Conservation (phyloP, 1,140 invertebrate genomes). For the Brachionus rubens region DNA sequence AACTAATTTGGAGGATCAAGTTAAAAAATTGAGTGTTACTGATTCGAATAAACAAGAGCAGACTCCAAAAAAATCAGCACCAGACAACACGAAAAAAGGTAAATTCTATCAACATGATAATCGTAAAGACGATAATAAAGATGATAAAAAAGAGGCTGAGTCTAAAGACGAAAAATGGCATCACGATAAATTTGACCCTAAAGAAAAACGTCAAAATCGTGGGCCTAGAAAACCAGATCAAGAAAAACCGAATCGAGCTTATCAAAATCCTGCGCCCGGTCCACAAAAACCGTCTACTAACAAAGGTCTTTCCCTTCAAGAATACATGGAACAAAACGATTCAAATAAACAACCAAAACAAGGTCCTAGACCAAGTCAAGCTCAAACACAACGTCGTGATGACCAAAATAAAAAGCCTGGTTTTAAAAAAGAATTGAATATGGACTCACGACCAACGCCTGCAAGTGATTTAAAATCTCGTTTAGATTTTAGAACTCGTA, state of each 20-base stretch:
- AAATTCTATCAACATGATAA: conserved; percentile 36
- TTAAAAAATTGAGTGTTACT: neutral
- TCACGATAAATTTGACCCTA: neutral
- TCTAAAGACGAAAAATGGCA: conserved; percentile 1
- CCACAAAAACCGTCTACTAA: too few species aligned
- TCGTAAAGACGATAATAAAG: neutral
- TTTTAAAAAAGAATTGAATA: neutral
- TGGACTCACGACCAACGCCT: neutral
- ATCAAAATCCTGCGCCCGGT: too few species aligned
- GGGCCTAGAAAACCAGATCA: neutral
- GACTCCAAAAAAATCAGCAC: neutral
- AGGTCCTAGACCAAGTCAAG: neutral
- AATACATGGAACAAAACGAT: conserved; percentile 31
- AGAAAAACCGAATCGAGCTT: neutral
- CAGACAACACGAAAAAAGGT: neutral
- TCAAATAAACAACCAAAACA: neutral
- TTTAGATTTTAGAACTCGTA: conserved; percentile 10
- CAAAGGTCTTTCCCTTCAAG: neutral
- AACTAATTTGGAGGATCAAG: neutral
- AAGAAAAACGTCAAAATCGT: neutral
- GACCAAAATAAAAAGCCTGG: neutral
- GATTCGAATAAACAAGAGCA: neutral
- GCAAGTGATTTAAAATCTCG: neutral
- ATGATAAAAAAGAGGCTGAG: neutral
- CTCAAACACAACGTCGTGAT: neutral